phyloP scores from a whole-genome alignment of 2,888 invertebrate species.

The Melieria crassipennis region DNA sequence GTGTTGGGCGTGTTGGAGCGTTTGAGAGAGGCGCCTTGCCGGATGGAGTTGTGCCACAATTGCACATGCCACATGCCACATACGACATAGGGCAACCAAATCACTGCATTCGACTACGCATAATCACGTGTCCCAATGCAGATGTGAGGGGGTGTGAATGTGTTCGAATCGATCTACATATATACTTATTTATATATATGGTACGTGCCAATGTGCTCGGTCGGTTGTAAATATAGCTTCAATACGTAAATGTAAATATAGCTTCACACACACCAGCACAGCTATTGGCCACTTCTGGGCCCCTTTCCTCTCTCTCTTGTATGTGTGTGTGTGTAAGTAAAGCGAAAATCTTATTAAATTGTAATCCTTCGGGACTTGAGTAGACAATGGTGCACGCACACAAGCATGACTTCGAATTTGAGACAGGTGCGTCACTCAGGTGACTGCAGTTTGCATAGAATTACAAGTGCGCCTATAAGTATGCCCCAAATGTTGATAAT shows the following conservation, averaged over 20 bases:
- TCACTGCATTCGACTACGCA: not conserved
- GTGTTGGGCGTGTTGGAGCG: too few relatives aligned
- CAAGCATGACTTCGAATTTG: too few relatives aligned
- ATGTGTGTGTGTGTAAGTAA: conserved; percentile 10
- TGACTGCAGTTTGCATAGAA: conserved; percentile 1
- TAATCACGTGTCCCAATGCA: conserved; percentile 15
- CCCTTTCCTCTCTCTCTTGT: not conserved
- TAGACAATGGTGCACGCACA: too few relatives aligned
- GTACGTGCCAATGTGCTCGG: conserved; percentile 12
- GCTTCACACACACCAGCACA: conserved; percentile 1
- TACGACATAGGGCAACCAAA: not conserved
- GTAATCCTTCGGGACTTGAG: conserved; percentile 31
- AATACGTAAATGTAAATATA: conserved; percentile 1
- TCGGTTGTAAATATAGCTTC: not conserved
- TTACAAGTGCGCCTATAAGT: not conserved
- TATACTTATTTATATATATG: not conserved
- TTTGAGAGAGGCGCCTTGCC: not conserved
- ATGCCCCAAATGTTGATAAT: not conserved
- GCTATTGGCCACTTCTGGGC: not conserved
- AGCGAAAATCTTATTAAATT: conserved; percentile 35
- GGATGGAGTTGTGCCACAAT: conserved; percentile 3
- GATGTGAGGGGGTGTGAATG: not conserved
- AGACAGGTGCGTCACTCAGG: too few relatives aligned
- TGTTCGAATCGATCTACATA: not conserved
- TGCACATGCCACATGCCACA: not conserved